Conservation (phyloP, 1,140 invertebrate genomes). For the Myzus persicae region DNA sequence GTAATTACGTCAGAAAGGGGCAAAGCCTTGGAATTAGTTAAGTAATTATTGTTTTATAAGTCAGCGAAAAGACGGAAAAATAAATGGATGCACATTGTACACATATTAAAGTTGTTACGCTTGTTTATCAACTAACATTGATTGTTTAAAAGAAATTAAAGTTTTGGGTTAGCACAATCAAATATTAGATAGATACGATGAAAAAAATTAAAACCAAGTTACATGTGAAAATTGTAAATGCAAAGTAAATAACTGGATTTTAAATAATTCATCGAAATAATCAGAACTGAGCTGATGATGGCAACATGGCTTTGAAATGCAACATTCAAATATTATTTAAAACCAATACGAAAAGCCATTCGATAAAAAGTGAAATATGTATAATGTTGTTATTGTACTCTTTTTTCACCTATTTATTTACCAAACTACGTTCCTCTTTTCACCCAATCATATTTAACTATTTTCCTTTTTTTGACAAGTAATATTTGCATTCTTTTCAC, state of each 20-base stretch:
- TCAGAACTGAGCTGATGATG: neutral
- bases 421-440: neutral
- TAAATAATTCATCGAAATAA: neutral
- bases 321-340: no score
- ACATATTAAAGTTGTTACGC: neutral
- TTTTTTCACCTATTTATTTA: neutral
- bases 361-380: neutral
- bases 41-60: neutral
- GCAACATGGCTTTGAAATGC: no score
- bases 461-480: neutral
- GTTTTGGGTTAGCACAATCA: neutral
- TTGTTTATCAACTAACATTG: neutral
- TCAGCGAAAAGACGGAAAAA: neutral
- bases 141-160: neutral
- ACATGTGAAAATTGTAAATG: neutral
- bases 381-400: neutral
- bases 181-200: neutral
- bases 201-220: no score
- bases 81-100: neutral
- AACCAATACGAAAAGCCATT: neutral
- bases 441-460: neutral
- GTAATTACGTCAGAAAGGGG: neutral
- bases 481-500: neutral
- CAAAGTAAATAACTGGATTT: neutral
- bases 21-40: neutral